Evolutionary conservation across 2,888 invertebrate genomes (phyloP), one percentile per base, ranked within the genome.

Genomic region (Onthophagus sagittarius): DNA sequence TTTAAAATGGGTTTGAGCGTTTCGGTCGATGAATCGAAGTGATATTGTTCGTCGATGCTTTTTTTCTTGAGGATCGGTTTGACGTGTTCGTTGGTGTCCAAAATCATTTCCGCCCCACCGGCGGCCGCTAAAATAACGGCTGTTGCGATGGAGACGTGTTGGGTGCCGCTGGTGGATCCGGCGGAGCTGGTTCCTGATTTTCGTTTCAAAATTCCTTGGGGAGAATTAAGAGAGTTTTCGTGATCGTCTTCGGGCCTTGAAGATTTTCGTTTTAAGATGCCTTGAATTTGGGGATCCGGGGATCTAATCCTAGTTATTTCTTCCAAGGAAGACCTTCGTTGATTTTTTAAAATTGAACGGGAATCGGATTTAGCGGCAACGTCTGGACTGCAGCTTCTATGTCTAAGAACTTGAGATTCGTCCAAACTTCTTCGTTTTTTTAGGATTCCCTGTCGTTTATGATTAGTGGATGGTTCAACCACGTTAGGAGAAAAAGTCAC

Each of bases 61-160:
- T 94, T 94, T 85, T 94, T 93, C 85, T 95, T 95, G 9, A 95
- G 86, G 79, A 95, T 95, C 1, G 95, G 94, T 79, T 91, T 89
- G 0, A 94, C 91, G 15, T 75, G 73, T n/a, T 79, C 77, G 72
- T 89, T 89, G 72, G 78, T 71, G 23, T 80, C 81, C 33, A 81
- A 72, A 32, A 82, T 75, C 75, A 82, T 81, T 76, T 82, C 82
- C 72, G 89, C 89, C 72, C 90, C 90, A 76, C 89, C 88, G 23
- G 90, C 90, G 74, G 90, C 90, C 74, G 90, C 90, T 80, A 90
- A 86, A 75, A 91, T 88, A 63, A 91, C 90, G 72, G 91, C 91
- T 80, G 90, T 90, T 78, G 90, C 89, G 80, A 92, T 91, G 62
- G 91, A 91, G 63, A 92, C 91, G 77, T 92, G 91, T 71, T 90